Percentiles rank a stretch among this genome's conserved stretches.
phyloP scores from a whole-genome alignment of 2,113 vertebrate species.

The Nettapus auritus region DNA sequence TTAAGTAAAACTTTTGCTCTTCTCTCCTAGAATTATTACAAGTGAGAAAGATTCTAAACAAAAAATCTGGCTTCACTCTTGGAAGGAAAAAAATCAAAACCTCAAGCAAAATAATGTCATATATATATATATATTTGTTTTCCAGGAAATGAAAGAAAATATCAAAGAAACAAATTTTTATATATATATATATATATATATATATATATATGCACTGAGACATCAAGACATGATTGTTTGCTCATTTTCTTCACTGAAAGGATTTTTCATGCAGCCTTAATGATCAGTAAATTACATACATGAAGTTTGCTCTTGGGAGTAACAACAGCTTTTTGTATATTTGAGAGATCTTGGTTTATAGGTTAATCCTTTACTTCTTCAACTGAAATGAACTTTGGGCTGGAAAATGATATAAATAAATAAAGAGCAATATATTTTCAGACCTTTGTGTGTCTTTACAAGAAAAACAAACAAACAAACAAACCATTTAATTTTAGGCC shows the following conservation, averaged over 20 bases:
- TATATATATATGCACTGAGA: background rate
- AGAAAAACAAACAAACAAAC: background rate
- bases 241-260: background rate
- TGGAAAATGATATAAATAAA: background rate
- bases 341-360: background rate
- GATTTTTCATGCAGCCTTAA: background rate
- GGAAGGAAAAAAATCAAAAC: background rate
- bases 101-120: background rate
- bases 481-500: background rate
- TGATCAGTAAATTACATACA: background rate
- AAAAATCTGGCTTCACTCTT: background rate
- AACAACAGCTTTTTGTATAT: background rate
- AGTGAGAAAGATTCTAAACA: background rate
- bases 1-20: background rate
- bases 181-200: background rate
- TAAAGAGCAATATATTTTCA: accelerated
- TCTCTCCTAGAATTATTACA: background rate
- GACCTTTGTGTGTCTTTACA: background rate
- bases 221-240: background rate
- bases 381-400: background rate
- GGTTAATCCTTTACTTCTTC: background rate
- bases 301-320: background rate
- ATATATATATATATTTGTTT: too few species aligned
- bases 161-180: accelerated
- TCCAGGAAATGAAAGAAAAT: background rate